Conservation (phyloP, 2,113 vertebrate genomes). For the Notiomystis cincta region DNA sequence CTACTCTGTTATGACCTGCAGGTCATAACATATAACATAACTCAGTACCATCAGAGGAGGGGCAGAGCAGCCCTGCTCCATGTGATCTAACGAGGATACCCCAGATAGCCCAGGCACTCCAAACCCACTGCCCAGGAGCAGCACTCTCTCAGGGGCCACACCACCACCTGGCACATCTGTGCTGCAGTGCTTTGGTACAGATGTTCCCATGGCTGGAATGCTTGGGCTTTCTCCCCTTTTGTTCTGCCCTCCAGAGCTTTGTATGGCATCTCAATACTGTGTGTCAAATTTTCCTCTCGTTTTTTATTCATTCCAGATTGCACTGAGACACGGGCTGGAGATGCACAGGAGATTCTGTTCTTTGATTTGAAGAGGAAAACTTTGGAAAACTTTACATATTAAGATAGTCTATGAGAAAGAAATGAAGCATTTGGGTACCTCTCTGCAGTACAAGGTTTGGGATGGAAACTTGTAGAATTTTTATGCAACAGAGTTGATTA, state of each 20-base stretch:
- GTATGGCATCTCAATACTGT: not conserved
- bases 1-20: not conserved
- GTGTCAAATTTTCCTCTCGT: not conserved
- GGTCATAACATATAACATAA: too few relatives aligned
- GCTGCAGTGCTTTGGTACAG: not conserved
- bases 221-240: not conserved
- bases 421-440: not conserved
- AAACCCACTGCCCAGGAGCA: not conserved
- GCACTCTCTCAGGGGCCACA: not conserved
- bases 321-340: not conserved
- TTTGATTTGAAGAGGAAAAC: not conserved
- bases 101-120: not conserved
- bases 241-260: conserved; percentile 19
- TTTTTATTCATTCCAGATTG: conserved; percentile 49
- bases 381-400: not conserved
- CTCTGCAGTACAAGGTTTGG: not conserved
- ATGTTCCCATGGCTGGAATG: conserved; percentile 45
- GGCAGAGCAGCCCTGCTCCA: not conserved
- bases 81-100: not conserved
- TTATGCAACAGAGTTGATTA: not conserved
- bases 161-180: not conserved
- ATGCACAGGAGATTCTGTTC: not conserved
- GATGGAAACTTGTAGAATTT: not conserved
- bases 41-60: not conserved
- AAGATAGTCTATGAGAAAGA: not conserved